These are phyloP conservation scores for Caenorhabditis remanei DNA, from an alignment of 1,140 invertebrate genomes.

Conservation along the genomic window DNA sequence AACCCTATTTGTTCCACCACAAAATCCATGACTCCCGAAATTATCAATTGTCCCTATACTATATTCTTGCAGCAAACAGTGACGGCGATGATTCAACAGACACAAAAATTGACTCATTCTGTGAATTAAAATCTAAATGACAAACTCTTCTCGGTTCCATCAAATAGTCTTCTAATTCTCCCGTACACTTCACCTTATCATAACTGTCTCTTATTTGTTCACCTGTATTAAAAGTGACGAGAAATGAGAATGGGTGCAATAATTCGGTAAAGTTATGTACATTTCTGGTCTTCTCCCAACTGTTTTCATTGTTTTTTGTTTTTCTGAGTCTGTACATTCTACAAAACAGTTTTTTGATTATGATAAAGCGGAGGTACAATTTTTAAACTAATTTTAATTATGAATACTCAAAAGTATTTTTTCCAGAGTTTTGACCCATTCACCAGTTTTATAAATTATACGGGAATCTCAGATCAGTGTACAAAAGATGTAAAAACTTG, in stretches of 20 bases:
- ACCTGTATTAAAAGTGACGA: constrained; percentile 30
- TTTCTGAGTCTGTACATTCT: neutral
- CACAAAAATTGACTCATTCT: too few species aligned
- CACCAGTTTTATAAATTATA: constrained; percentile 2
- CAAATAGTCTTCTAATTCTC: neutral
- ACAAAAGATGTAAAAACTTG: constrained; percentile 33
- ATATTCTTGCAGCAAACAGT: too few species aligned
- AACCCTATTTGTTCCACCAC: too few species aligned
- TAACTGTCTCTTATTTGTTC: neutral
- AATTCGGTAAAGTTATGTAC: neutral
- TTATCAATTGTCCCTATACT: too few species aligned
- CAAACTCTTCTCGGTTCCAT: too few species aligned
- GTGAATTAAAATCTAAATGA: too few species aligned
- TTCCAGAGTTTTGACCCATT: constrained; percentile 12
- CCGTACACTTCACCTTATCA: neutral
- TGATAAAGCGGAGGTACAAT: neutral
- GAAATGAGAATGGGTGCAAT: constrained; percentile 14
- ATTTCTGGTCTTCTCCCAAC: neutral
- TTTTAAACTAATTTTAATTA: neutral
- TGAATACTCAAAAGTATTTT: neutral
- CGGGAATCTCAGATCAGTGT: neutral
- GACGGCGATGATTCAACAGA: too few species aligned
- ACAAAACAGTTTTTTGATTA: neutral
- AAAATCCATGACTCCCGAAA: too few species aligned
- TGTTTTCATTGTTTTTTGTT: neutral